Evolutionary conservation across 2,113 vertebrate species (phyloP).

Genomic region (Echinops telfairi): DNA sequence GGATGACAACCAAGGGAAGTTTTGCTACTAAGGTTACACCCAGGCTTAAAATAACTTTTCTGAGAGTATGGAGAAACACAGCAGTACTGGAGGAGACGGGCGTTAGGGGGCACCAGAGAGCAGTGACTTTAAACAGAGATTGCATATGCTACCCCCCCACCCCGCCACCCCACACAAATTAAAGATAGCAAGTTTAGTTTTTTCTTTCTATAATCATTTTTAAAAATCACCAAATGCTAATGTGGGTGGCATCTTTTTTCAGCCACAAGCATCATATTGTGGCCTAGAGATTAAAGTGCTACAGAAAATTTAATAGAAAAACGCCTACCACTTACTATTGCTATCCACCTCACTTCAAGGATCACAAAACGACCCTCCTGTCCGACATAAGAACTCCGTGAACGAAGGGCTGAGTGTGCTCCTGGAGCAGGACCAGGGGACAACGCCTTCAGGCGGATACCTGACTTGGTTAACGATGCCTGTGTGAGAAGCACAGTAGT

Average conservation of each 20-base stretch:
- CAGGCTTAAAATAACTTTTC: slow-evolving; percentile 22
- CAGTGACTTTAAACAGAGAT: slow-evolving; percentile 52
- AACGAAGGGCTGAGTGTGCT: background rate
- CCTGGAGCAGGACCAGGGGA: no score
- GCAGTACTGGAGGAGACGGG: slow-evolving; percentile 12
- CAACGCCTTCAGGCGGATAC: no score
- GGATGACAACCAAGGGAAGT: slow-evolving; percentile 67
- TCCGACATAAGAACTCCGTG: slow-evolving; percentile 15
- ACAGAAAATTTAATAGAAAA: slow-evolving; percentile 26
- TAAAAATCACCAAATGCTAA: slow-evolving; percentile 8
- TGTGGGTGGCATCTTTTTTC: background rate
- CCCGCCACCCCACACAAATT: background rate
- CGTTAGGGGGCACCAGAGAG: slow-evolving; percentile 74
- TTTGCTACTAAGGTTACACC: slow-evolving; percentile 51
- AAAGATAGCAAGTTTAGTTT: background rate
- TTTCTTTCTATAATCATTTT: slow-evolving; percentile 17
- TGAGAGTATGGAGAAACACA: background rate
- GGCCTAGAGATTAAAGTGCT: slow-evolving; percentile 22
- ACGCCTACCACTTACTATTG: background rate
- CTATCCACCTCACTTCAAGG: background rate
- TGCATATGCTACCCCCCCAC: background rate
- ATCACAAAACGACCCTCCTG: background rate
- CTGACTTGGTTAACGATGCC: no score
- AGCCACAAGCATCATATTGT: slow-evolving; percentile 12
- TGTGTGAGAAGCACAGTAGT: no score